These are phyloP conservation scores for Brachionus asplanchnoidis DNA, from an alignment of 1,140 invertebrate species.

Conservation along the genomic window DNA sequence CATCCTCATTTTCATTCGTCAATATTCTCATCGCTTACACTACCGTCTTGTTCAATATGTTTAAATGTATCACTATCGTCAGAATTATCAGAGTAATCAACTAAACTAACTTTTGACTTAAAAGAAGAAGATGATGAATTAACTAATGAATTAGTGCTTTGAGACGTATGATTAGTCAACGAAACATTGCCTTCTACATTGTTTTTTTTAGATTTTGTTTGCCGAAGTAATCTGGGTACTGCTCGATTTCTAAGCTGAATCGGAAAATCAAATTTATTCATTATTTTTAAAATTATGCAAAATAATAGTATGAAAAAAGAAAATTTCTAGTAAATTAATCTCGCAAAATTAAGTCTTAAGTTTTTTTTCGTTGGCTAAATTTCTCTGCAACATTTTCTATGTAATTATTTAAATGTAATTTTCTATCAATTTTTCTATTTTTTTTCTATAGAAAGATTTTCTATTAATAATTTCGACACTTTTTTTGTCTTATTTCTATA, in stretches of 20 bases:
- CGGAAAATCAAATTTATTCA: background rate
- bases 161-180: background rate
- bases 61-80: background rate
- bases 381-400: background rate
- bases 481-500: background rate
- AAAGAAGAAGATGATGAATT: background rate
- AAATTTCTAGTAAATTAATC: background rate
- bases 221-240: background rate
- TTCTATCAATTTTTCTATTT: background rate
- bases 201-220: background rate
- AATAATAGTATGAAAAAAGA: background rate
- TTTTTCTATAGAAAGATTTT: background rate
- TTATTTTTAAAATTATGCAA: background rate
- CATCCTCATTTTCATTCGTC: background rate
- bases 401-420: background rate
- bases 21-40: background rate
- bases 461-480: background rate
- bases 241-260: background rate
- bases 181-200: background rate
- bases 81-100: background rate
- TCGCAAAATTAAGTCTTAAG: background rate
- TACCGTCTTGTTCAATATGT: background rate
- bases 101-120: background rate
- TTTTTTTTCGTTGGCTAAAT: background rate
- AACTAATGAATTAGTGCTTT: background rate